Evolutionary conservation across 1,140 invertebrate species (phyloP).

Genomic region (Panulirus ornatus): DNA sequence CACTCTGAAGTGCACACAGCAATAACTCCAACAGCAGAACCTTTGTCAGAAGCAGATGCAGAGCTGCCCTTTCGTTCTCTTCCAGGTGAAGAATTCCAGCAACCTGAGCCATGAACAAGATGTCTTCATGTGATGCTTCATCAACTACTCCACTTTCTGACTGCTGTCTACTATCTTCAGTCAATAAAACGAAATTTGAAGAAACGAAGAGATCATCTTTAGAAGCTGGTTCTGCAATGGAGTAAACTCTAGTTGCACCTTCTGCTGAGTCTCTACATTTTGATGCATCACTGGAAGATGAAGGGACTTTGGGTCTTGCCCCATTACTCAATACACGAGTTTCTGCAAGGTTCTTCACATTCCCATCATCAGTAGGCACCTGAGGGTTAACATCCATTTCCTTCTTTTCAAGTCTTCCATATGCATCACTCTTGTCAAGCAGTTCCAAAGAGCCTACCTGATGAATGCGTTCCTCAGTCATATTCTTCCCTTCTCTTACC

Average conservation of each 20-base stretch:
- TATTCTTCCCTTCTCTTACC: conserved; percentile 17
- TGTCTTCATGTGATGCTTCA: not conserved
- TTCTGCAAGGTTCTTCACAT: not conserved
- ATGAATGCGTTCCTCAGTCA: not conserved
- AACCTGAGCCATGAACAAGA: conserved; percentile 4
- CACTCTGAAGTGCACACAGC: conserved; percentile 21
- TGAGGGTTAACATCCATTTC: not conserved
- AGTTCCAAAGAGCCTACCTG: not conserved
- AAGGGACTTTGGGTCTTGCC: not conserved
- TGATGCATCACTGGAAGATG: not conserved
- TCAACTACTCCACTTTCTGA: not conserved
- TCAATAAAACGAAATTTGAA: not conserved
- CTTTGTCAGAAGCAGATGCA: conserved; percentile 17
- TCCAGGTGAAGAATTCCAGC: not conserved
- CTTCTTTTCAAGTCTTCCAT: not conserved
- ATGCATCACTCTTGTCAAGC: not conserved
- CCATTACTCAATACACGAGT: not conserved
- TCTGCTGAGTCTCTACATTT: not conserved
- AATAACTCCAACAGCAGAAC: conserved; percentile 21
- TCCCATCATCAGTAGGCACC: not conserved
- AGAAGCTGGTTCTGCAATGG: not conserved
- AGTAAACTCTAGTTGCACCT: not conserved
- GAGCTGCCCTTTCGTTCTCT: conserved; percentile 16
- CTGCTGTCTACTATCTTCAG: not conserved
- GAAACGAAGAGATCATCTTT: not conserved